phyloP scores from a whole-genome alignment of 2,113 vertebrate species.

The Orientallactaga bullata region DNA sequence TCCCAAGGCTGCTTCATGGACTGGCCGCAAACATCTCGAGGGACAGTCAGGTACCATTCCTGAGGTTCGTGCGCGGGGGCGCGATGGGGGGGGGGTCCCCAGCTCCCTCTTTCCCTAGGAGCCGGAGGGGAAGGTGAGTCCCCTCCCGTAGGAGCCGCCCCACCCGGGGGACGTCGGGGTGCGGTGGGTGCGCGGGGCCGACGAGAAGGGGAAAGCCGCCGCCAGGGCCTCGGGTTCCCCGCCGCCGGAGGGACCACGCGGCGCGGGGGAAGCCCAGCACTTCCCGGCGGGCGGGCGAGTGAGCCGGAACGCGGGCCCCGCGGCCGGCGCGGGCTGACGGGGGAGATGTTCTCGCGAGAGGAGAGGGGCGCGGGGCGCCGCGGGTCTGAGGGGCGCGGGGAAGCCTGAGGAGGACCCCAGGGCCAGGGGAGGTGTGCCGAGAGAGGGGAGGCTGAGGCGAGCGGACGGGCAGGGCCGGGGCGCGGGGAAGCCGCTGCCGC shows the following conservation, averaged over 20 bases:
- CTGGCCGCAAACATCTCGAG: fast-evolving
- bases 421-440: background rate
- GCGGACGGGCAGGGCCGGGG: constrained; percentile 67
- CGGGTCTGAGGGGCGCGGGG: constrained; percentile 70
- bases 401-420: constrained; percentile 56
- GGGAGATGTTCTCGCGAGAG: constrained; percentile 82
- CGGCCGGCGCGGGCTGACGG: constrained; percentile 61
- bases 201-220: background rate
- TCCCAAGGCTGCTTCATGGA: background rate
- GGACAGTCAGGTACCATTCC: fast-evolving
- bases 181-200: background rate
- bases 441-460: constrained; percentile 4
- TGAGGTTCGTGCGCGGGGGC: background rate
- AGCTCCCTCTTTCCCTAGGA: no score
- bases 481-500: constrained; percentile 77
- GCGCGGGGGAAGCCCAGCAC: background rate
- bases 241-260: background rate
- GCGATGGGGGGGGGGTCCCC: no score
- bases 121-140: background rate
- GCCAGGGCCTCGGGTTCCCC: background rate
- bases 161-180: background rate
- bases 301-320: background rate
- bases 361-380: constrained; percentile 67
- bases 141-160: background rate
- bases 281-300: background rate